Conservation (phyloP, 1,140 invertebrate species). For the Globodera ellingtonae region DNA sequence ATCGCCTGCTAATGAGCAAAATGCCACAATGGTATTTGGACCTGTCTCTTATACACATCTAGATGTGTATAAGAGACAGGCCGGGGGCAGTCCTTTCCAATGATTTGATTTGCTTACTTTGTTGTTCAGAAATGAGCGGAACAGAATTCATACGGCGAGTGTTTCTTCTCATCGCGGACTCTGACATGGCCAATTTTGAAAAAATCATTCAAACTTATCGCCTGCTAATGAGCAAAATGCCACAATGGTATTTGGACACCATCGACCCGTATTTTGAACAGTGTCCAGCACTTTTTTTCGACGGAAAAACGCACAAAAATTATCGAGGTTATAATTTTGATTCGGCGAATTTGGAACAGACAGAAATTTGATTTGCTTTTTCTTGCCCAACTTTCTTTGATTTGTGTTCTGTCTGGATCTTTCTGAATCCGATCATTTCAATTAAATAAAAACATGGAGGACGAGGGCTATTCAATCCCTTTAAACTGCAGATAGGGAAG, state of each 20-base stretch:
- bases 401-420: too few relatives aligned
- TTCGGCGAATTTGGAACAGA: too few relatives aligned
- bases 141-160: neutral
- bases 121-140: neutral
- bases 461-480: too few relatives aligned
- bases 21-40: neutral
- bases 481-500: neutral
- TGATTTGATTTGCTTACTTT: neutral
- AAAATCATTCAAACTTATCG: neutral
- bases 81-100: too few relatives aligned
- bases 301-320: neutral
- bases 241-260: neutral
- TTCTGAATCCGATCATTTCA: neutral
- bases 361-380: too few relatives aligned
- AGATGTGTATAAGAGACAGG: too few relatives aligned
- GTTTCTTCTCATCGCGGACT: neutral
- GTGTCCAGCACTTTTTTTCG: neutral
- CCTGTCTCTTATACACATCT: too few relatives aligned
- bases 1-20: neutral
- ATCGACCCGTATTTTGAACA: neutral
- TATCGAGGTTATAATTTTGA: neutral
- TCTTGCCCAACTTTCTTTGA: too few relatives aligned
- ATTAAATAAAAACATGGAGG: neutral
- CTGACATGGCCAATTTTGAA: neutral
- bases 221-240: neutral